Percentiles rank a stretch among this genome's conserved stretches.
Evolutionary conservation across 2,888 invertebrate species (phyloP).

Genomic region (Petrophora chlorosata): DNA sequence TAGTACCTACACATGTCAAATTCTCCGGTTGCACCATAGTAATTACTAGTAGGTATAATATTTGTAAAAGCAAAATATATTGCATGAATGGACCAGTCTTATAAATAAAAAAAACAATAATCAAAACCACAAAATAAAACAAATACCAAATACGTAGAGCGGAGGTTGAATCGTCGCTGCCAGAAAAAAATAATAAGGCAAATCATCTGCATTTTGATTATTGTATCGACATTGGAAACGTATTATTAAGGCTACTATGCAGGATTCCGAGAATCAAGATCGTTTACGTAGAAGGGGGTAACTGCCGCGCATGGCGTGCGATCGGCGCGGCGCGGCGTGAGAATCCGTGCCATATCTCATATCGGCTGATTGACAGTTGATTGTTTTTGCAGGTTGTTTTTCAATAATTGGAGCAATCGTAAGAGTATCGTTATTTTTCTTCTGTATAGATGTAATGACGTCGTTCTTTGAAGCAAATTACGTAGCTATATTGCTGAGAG

Average conservation of each 20-base stretch:
- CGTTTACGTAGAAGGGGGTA: slow-evolving; percentile 25
- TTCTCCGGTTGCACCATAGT: too few species aligned
- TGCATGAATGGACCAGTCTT: too few species aligned
- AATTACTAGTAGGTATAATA: too few species aligned
- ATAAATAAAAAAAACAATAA: not conserved
- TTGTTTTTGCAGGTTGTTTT: slow-evolving; percentile 44
- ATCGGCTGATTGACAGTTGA: slow-evolving; percentile 50
- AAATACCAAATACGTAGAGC: slow-evolving; percentile 2
- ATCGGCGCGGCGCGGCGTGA: slow-evolving; percentile 57
- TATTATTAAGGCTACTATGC: slow-evolving; percentile 64
- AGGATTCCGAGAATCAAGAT: slow-evolving; percentile 64
- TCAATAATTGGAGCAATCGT: slow-evolving; percentile 39
- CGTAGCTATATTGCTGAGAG: too few species aligned
- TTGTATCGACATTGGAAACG: slow-evolving; percentile 49
- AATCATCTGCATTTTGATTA: slow-evolving; percentile 42
- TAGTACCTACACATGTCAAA: too few species aligned
- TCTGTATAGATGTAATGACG: not conserved
- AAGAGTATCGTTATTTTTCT: slow-evolving; percentile 21
- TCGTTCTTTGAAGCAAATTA: too few species aligned
- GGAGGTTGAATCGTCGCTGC: slow-evolving; percentile 9
- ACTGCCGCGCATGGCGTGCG: slow-evolving; percentile 42
- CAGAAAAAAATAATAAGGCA: slow-evolving; percentile 21
- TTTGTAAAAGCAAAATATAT: not conserved
- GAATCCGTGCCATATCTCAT: slow-evolving; percentile 65
- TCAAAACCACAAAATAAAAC: not conserved